phyloP scores from a whole-genome alignment of 2,888 invertebrate genomes.

The Hoplodrina ambigua region DNA sequence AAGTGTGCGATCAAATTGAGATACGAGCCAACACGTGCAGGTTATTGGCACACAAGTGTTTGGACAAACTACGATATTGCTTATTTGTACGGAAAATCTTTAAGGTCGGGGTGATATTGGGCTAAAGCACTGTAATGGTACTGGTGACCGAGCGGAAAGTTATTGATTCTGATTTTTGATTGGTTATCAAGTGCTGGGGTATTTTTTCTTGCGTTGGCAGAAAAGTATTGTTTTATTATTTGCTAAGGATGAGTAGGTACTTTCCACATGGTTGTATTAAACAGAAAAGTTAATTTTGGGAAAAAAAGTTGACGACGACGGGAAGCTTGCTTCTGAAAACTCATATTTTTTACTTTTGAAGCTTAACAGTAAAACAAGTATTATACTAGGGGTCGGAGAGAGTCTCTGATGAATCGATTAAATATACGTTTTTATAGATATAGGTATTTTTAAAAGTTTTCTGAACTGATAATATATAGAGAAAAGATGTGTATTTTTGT shows the following conservation, averaged over 20 bases:
- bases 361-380: too few relatives aligned
- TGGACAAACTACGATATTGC: slow-evolving; percentile 87
- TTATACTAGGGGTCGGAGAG: too few relatives aligned
- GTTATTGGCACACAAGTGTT: slow-evolving; percentile 88
- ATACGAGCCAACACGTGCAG: slow-evolving; percentile 87
- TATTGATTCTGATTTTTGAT: slow-evolving; percentile 53
- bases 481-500: too few relatives aligned
- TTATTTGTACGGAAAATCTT: slow-evolving; percentile 84
- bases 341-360: too few relatives aligned
- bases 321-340: background rate
- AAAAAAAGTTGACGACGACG: background rate
- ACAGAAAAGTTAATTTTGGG: background rate
- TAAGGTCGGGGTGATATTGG: slow-evolving; percentile 64
- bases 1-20: slow-evolving; percentile 86
- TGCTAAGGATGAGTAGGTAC: slow-evolving; percentile 10
- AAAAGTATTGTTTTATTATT: slow-evolving; percentile 23
- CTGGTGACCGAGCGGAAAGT: slow-evolving; percentile 50
- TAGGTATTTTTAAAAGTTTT: too few relatives aligned
- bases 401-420: too few relatives aligned
- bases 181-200: slow-evolving; percentile 21
- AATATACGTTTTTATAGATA: too few relatives aligned
- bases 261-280: background rate
- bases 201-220: slow-evolving; percentile 18
- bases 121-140: slow-evolving; percentile 49
- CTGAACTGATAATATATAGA: too few relatives aligned